Evolutionary conservation across 2,888 invertebrate species (phyloP), one percentile per base, ranked within the genome.

Genomic region (Platynereis dumerilii): DNA sequence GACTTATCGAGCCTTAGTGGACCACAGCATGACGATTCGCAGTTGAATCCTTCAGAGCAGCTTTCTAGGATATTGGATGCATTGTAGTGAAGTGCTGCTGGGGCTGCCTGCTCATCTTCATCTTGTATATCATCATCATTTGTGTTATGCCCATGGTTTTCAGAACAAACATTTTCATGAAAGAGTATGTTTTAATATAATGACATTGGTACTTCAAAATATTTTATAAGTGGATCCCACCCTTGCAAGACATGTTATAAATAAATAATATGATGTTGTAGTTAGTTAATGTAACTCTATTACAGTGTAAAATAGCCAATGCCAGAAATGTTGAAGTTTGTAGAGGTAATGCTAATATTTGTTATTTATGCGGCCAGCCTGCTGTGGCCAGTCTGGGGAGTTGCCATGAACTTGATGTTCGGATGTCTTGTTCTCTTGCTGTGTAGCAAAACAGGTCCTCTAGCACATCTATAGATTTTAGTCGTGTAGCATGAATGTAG

Each of bases 31-130:
- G 78, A 79, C 67, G 76, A 78, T 68, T 72, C 74, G 57, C 89
- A 91, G 68, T 89, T 94, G 88, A 93, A 92, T 78, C 92, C 93
- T 81, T 93, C 93, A 87, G 96, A 96, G 88, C 94, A 95, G 87
- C 89, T 96, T 83, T 92, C 92, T 79, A 94, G 94, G 87, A 95
- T 93, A 87, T 95, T 95, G 83, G 95, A 96, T 69, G 83, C 82
- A 55, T 83, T 86, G 54, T 65, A 65, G 65, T 58, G 44, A 34
- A 34, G 34, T 34, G 34, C 34, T 34, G 34, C 34, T 34, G 34
- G 26, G 39, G 39, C 39, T 58, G 58, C 20, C n/a, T 22, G 20
- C 24, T 22, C 24, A 52, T 52, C 7, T 22, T n/a, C n/a, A 22
- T 52, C 20, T 5, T 42, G 12, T 22, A 22, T 10, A 22, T 22